Base-by-base conservation (phyloP, 2,888 invertebrate genomes). In the Pasiphila rectangulata region DNA sequence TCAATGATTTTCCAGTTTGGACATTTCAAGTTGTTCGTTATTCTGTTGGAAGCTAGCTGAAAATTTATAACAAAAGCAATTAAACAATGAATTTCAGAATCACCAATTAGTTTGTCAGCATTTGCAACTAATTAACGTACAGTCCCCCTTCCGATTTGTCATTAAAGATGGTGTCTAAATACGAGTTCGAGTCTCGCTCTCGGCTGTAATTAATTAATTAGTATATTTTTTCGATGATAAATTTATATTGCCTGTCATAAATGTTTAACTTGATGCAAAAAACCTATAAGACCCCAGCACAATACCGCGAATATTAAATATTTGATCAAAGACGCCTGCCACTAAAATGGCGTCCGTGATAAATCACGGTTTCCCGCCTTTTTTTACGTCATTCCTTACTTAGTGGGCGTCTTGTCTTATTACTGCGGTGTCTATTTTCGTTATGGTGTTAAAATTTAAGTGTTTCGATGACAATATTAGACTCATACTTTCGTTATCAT, bases 351-450 rank as follows among this genome's bases (percentile, higher is more conserved):
- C 61, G 56, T 55, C 63, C 57, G 61, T 53, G 54, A 73, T 76
- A 77, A 72, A 78, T 78, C 69, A 74, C 62, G 56, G 53, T 54
- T 69, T 69, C 57, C 66, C 56, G 63, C 57, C 55, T 63, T 68
- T 70, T 73, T 72, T 67, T 63, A 56, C 61, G 67, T 60, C 67
- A 63, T 51, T 61, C 65, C 69, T 66, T 65, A 59, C 69, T 66
- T 65, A 59, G 61, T 61, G 59, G 55, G 64, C 63, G 55, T 68
- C 64, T 67, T 72, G 55, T 67, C 64, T 67, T 72, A 69, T 73
- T 72, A 69, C 66, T 47, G 67, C 63, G 61, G 64, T 66, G 68
- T 66, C 70, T 69, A 68, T 78, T 75, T 69, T 65, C 63, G 64
- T 66, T 62, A 56, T 49, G 59, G 57, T 54, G 62, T 65, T 66